A percentile compares a stretch with the other conserved stretches of the same genome.
Evolutionary conservation across 2,888 invertebrate genomes (phyloP).

Genomic region (Tanaodytes sp.): DNA sequence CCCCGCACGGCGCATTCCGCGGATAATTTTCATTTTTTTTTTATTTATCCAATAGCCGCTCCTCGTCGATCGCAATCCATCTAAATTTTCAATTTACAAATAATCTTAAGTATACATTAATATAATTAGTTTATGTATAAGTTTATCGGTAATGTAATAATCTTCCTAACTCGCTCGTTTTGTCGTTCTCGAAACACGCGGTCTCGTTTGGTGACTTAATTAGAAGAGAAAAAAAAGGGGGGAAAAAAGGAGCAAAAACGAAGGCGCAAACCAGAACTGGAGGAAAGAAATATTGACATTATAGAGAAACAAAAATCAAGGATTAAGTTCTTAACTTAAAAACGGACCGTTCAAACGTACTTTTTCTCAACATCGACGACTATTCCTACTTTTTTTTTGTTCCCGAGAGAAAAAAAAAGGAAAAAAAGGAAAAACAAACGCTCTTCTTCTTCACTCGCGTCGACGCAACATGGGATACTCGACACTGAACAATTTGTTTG

Average conservation of each 20-base stretch:
- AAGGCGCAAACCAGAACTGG: too few relatives aligned
- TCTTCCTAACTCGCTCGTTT: constrained; percentile 35
- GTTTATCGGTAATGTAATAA: constrained; percentile 42
- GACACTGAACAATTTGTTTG: constrained; percentile 37
- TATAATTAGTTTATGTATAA: constrained; percentile 53
- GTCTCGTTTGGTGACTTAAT: constrained; percentile 1
- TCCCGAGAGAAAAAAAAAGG: neutral
- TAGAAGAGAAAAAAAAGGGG: constrained; percentile 7
- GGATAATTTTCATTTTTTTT: too few relatives aligned
- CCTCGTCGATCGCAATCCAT: constrained; percentile 24
- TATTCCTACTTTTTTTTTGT: too few relatives aligned
- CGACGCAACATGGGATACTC: too few relatives aligned
- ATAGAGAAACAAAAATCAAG: too few relatives aligned
- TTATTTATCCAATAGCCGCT: too few relatives aligned
- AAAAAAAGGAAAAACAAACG: constrained; percentile 14
- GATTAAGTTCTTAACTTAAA: too few relatives aligned
- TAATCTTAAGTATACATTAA: constrained; percentile 52
- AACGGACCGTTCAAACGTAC: too few relatives aligned
- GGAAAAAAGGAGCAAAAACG: neutral
- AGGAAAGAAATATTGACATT: neutral
- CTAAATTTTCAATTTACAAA: constrained; percentile 47
- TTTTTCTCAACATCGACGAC: too few relatives aligned
- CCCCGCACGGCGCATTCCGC: constrained; percentile 20
- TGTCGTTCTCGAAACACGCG: constrained; percentile 21
- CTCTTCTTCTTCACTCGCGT: too few relatives aligned